Conservation (phyloP, 2,888 invertebrate species). For the Falcaria lacertinaria region DNA sequence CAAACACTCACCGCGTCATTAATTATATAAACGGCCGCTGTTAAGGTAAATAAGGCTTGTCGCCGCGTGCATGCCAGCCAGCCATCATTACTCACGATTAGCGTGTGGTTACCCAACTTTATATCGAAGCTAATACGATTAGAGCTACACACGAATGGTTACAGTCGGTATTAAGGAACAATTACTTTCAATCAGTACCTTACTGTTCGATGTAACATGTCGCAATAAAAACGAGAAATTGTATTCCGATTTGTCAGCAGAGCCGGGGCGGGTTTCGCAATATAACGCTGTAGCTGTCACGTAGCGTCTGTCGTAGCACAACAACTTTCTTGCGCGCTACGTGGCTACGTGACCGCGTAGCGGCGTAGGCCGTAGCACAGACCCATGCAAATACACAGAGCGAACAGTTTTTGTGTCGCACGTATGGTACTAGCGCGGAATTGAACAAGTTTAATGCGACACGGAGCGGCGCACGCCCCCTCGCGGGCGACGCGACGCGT, state of each 20-base stretch:
- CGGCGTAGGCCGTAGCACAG: background rate
- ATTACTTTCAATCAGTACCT: background rate
- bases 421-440: background rate
- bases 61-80: background rate
- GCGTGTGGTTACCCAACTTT: background rate
- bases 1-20: too few species aligned
- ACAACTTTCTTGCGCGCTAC: constrained; percentile 19
- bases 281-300: background rate
- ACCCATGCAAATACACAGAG: background rate
- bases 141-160: background rate
- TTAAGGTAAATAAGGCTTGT: too few species aligned
- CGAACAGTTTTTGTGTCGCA: background rate
- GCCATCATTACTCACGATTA: background rate
- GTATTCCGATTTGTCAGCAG: background rate
- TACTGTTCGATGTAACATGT: background rate
- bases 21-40: too few species aligned
- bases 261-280: background rate
- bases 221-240: background rate
- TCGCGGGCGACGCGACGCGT: background rate
- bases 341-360: constrained; percentile 8
- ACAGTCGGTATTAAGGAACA: background rate
- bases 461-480: background rate
- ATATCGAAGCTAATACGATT: background rate
- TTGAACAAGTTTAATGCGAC: constrained; percentile 1
- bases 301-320: constrained; percentile 7